These are phyloP conservation scores for Arnoldichthys spilopterus DNA, from an alignment of 2,797 vertebrate genomes.

Conservation along the genomic window DNA sequence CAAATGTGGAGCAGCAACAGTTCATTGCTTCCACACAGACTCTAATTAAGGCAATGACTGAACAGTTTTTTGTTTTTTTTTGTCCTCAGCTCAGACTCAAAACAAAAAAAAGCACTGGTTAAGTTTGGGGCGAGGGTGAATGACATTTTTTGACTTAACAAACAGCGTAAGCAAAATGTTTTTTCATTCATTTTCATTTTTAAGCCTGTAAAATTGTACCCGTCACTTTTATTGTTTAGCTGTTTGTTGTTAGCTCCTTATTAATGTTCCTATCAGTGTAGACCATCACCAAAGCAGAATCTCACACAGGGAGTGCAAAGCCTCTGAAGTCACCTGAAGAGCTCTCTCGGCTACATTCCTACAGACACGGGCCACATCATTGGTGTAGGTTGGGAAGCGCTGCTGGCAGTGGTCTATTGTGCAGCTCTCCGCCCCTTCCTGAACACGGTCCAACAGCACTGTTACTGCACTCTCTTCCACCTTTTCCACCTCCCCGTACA, in stretches of 20 bases:
- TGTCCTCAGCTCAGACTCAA: too few relatives aligned
- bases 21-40: neutral
- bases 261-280: neutral
- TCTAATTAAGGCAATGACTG: too few relatives aligned
- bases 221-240: too few relatives aligned
- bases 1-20: neutral
- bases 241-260: too few relatives aligned
- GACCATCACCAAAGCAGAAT: neutral
- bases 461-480: conserved; percentile 92
- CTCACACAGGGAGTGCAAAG: neutral
- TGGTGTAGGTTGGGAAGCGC: conserved; percentile 89
- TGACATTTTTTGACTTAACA: too few relatives aligned
- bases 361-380: conserved; percentile 89
- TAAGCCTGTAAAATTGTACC: too few relatives aligned
- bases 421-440: conserved; percentile 83
- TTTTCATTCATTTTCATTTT: too few relatives aligned
- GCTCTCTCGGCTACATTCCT: conserved; percentile 86
- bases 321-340: conserved; percentile 66
- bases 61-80: too few relatives aligned
- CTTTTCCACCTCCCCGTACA: conserved; percentile 91
- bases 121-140: too few relatives aligned
- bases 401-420: conserved; percentile 92
- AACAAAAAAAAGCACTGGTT: too few relatives aligned
- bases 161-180: too few relatives aligned
- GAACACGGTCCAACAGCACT: conserved; percentile 87